Evolutionary conservation across 2,113 vertebrate genomes (phyloP), one percentile per base, ranked within the genome.

Genomic region (Apistogramma diplotaenia): DNA sequence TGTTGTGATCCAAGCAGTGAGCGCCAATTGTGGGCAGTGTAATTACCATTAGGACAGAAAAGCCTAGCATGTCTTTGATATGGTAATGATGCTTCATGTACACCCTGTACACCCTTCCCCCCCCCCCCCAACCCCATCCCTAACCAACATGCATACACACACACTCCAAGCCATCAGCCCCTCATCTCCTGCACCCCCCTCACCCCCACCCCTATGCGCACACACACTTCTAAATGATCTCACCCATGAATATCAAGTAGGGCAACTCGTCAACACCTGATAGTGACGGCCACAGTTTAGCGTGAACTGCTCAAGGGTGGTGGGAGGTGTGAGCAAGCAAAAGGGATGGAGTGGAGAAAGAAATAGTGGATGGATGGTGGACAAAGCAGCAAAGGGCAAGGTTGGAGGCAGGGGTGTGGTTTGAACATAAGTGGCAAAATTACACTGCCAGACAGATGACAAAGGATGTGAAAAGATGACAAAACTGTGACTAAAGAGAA

Each of bases 41-140:
- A 98, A 99, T 98, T 97, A 97, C 96, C 96, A 97, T 96, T 95
- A 96, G 93, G 95, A 96, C 95, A 96, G 96, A 96, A 85, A 85
- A 96, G 97, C 95, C 95, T 96, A 94, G 95, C 93, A 92, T 94
- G 95, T 96, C 97, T 98, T 99, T 98, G 97, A 98, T 98, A 98
- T 98, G 97, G 94, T 97, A 99, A 98, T 98, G 95, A 96, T 89
- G 94, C 95, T 96, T 96, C 95, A 96, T 93, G 87, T 94, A 95
- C 95, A 89, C 96, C 93, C 91, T 89, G 92, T 94, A 84, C 92
- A 93, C 91, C 94, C 93, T 92, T 94, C 92, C 90, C 92, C 92
- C 80, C 53, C 29, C 16, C 43, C 29, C 16, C 61, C 27, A 15
- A 0, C 94, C 94, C 89, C 93, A 62, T 58, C 76, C 13, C 84